Conservation (phyloP, 2,888 invertebrate species). For the Venustoraphidia nigricollis region DNA sequence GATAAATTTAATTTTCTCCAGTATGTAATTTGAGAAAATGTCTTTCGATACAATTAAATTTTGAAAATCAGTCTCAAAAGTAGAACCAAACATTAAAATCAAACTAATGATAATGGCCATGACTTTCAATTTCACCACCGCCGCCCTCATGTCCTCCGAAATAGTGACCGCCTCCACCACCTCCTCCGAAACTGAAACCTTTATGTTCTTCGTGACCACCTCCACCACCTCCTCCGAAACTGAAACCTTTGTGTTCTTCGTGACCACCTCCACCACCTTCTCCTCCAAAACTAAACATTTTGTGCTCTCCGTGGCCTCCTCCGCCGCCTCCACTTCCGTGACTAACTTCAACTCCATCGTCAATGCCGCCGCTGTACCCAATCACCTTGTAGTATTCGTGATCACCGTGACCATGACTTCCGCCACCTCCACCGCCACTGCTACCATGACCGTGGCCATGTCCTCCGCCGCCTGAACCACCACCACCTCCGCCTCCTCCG, state of each 20-base stretch:
- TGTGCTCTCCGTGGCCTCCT: conserved; percentile 18
- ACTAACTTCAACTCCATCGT: conserved; percentile 27
- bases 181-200: conserved; percentile 12
- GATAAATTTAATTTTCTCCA: too few relatives aligned
- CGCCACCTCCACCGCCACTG: conserved; percentile 14
- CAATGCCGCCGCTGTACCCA: conserved; percentile 51
- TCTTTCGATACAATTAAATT: too few relatives aligned
- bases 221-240: conserved; percentile 10
- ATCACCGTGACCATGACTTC: conserved; percentile 28
- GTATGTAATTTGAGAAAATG: too few relatives aligned
- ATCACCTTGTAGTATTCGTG: conserved; percentile 52
- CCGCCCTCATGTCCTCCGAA: conserved; percentile 11
- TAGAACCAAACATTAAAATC: too few relatives aligned
- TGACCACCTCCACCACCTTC: conserved; percentile 12
- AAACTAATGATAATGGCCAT: conserved; percentile 15
- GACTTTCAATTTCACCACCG: conserved; percentile 15
- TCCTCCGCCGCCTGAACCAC: conserved; percentile 10
- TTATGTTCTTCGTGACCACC: conserved; percentile 11
- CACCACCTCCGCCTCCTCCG: conserved; percentile 17
- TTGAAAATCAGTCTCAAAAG: too few relatives aligned
- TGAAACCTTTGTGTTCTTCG: conserved; percentile 1
- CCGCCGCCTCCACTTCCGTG: conserved; percentile 18
- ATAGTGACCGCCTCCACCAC: conserved; percentile 16
- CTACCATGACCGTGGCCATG: conserved; percentile 8
- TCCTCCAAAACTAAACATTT: too few relatives aligned